Evolutionary conservation across 2,113 vertebrate species (phyloP), one percentile per base, ranked within the genome.

Genomic region (Nyctereutes procyonoides): DNA sequence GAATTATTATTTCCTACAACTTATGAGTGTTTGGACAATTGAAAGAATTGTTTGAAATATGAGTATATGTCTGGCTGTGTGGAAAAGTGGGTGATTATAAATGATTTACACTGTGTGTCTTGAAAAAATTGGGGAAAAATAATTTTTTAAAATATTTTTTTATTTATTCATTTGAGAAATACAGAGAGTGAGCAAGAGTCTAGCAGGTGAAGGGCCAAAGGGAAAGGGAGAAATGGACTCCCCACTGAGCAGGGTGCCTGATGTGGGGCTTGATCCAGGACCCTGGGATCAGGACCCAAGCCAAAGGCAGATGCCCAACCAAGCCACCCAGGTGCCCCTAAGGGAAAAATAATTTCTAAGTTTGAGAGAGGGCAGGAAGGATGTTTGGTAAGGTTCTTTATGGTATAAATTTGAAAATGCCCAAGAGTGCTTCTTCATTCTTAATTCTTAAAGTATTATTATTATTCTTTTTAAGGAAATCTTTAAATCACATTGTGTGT

Each of bases 1-100:
- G 51, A 97, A 80, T 96, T 94, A 56, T 92, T 95, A 76, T 97
- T 96, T 93, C 35, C 63, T 96, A 92, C 12, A 93, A 95, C 2
- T 97, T 93, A 77, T 55, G 53, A 93, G 53, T 93, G 15, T 96
- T 91, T 95, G 55, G 63, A 73, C 32, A 90, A 80, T 24, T 90
- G 58, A 67, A 77, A 77, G 35, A 32, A 82, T 56, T 81, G 24
- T 90, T 97, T 95, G 56, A 28, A 91, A 84, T 80, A 26, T 60
- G n/a, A 62, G 48, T 80, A 9, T 77, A 48, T 85, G 22, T 85
- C 58, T 88, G 71, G 38, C 53, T 95, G 0, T 81, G 12, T 43
- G 48, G 8, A 60, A 35, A 91, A 51, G 80, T 35, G 20, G 7
- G 11, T 60, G 28, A 53, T 48, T 86, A 86, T 17, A 16, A 93